These are phyloP conservation scores for Siniperca obscura DNA, from an alignment of 2,797 vertebrate genomes.

Conservation along the genomic window DNA sequence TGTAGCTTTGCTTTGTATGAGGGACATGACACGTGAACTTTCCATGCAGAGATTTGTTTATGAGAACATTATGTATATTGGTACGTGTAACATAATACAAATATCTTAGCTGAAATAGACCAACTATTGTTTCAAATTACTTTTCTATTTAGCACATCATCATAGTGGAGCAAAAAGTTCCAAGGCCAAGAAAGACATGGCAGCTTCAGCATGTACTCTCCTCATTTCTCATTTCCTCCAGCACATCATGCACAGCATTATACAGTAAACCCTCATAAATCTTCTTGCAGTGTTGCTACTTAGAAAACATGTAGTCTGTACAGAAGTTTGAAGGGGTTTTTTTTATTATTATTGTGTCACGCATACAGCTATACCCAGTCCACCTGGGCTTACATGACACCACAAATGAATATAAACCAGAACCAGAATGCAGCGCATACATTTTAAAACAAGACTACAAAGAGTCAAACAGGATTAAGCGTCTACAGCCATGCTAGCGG, in stretches of 20 bases:
- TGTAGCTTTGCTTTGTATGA: not conserved
- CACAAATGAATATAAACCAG: not conserved
- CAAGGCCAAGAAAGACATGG: not conserved
- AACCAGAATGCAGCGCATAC: not conserved
- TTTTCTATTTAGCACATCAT: not conserved
- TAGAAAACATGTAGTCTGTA: not conserved
- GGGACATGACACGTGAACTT: not conserved
- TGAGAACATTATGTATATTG: not conserved
- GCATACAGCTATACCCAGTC: no score
- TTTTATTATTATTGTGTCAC: no score
- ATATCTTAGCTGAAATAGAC: not conserved
- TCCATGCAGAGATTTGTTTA: not conserved
- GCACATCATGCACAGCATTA: not conserved
- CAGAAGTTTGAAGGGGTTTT: not conserved
- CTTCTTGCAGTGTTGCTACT: not conserved
- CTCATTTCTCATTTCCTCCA: not conserved
- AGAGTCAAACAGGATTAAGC: not conserved
- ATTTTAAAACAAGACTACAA: no score
- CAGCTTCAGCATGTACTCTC: no score
- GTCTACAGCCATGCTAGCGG: not conserved
- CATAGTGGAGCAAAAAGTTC: not conserved
- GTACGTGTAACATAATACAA: not conserved
- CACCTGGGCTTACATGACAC: no score
- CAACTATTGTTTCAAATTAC: not conserved
- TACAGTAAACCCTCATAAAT: not conserved